These are phyloP conservation scores for Diploscapter pachys DNA, from an alignment of 1,140 invertebrate species.

Conservation along the genomic window DNA sequence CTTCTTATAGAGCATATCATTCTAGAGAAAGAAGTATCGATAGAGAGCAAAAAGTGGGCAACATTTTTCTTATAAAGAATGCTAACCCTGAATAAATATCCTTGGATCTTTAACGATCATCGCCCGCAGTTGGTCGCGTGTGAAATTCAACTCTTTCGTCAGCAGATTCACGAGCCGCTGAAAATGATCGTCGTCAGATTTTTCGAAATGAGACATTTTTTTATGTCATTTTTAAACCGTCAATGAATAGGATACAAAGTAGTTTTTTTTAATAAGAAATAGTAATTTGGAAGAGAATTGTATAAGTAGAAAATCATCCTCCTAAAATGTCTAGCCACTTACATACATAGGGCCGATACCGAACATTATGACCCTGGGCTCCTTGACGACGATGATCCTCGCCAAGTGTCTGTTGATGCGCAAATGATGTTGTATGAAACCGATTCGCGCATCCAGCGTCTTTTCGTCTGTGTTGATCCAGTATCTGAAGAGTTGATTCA, in stretches of 20 bases:
- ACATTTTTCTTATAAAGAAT: not conserved
- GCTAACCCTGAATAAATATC: slow-evolving; percentile 55
- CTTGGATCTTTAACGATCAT: slow-evolving; percentile 58
- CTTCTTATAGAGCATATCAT: slow-evolving; percentile 66
- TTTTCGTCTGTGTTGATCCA: slow-evolving; percentile 64
- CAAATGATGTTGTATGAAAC: slow-evolving; percentile 78
- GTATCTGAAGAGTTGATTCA: slow-evolving; percentile 39
- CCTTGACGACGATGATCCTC: slow-evolving; percentile 67
- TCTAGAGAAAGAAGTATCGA: slow-evolving; percentile 78
- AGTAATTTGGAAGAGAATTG: not conserved
- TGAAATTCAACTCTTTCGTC: slow-evolving; percentile 58
- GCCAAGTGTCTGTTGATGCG: slow-evolving; percentile 72
- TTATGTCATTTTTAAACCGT: not conserved
- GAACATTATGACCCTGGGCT: slow-evolving; percentile 73
- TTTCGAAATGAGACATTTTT: slow-evolving; percentile 2
- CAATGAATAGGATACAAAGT: not conserved
- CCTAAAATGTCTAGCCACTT: not conserved
- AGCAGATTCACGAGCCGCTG: slow-evolving; percentile 57
- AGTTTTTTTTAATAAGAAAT: not conserved
- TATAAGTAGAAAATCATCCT: not conserved
- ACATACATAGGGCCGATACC: slow-evolving; percentile 53
- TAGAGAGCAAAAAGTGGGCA: slow-evolving; percentile 65
- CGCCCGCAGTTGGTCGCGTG: slow-evolving; percentile 49
- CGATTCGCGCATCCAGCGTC: slow-evolving; percentile 75
- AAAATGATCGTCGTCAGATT: slow-evolving; percentile 25